These are phyloP conservation scores for Channa striata DNA, from an alignment of 2,797 vertebrate genomes.

Conservation along the genomic window DNA sequence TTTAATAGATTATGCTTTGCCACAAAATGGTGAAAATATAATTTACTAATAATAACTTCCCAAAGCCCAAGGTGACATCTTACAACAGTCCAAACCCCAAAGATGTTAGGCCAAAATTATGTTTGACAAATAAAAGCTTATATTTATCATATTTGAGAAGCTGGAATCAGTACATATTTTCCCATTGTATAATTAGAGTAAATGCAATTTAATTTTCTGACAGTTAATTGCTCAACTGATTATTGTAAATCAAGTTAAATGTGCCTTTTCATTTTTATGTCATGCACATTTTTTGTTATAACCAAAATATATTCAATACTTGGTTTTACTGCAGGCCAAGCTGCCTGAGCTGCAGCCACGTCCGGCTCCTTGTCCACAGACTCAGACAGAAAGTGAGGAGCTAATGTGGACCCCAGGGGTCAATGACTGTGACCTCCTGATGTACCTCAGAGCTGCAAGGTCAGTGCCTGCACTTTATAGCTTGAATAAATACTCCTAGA, in stretches of 20 bases:
- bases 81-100: too few species aligned
- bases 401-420: constrained; percentile 98
- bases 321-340: constrained; percentile 87
- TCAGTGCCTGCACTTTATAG: constrained; percentile 65
- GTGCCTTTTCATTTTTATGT: too few species aligned
- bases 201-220: not conserved
- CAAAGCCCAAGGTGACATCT: too few species aligned
- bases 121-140: not conserved
- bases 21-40: too few species aligned
- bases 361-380: constrained; percentile 85
- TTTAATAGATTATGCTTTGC: too few species aligned
- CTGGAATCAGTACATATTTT: too few species aligned
- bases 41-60: too few species aligned
- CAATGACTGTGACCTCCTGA: constrained; percentile 98
- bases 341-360: constrained; percentile 95
- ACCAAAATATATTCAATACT: not conserved
- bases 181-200: too few species aligned
- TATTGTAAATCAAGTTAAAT: too few species aligned
- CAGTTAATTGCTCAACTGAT: too few species aligned
- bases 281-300: too few species aligned
- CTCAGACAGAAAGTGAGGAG: constrained; percentile 93
- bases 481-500: not conserved
- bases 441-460: constrained; percentile 98
- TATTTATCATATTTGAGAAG: not conserved
- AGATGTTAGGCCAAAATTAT: not conserved